Evolutionary conservation across 2,888 invertebrate genomes (phyloP), one percentile per base, ranked within the genome.

Genomic region (Macrophya annulata): DNA sequence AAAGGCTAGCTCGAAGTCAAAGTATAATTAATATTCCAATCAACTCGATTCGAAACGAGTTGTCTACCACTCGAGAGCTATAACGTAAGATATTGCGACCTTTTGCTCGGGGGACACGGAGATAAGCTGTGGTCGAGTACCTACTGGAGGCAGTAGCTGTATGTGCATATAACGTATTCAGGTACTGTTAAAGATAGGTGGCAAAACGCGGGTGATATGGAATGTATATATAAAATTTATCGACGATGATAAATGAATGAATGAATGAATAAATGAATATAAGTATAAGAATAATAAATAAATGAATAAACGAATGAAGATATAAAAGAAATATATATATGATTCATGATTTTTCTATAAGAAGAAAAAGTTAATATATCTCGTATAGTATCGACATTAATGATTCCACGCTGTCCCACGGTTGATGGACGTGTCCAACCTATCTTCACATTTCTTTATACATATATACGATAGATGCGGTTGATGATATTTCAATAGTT

Each of bases 21-120:
- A 81, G 37, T 43, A 62, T 62, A 59, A 81, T 81, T 81, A 62
- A 81, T 81, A 81, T 81, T 81, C 81, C 81, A 43, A 62, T 81
- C 81, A 62, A 51, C 62, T 62, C 15, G 31, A 37, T 55, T 45
- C 12, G 43, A 74, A 77, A 77, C 77, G 51, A 55, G 77, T 51
- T 55, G 55, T 81, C 40, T 31, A 21, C 48, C 40, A 40, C 31
- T 55, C 77, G 31, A 17, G n/a, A 40, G 12, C 25, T 17, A 37
- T 71, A n/a, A 10, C 12, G 10, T 62, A 62, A 81, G 31, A 43
- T 81, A 62, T 62, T 62, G 62, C 81, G 81, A 81, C 59, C 81
- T 81, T 62, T 81, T 62, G 40, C 81, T 81, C 81, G 10, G 62
- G 81, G 59, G 43, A 81, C 62, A 43, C 31, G 10, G 71, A 72